Conservation (phyloP, 2,113 vertebrate genomes). For the Atlantisia rogersi region DNA sequence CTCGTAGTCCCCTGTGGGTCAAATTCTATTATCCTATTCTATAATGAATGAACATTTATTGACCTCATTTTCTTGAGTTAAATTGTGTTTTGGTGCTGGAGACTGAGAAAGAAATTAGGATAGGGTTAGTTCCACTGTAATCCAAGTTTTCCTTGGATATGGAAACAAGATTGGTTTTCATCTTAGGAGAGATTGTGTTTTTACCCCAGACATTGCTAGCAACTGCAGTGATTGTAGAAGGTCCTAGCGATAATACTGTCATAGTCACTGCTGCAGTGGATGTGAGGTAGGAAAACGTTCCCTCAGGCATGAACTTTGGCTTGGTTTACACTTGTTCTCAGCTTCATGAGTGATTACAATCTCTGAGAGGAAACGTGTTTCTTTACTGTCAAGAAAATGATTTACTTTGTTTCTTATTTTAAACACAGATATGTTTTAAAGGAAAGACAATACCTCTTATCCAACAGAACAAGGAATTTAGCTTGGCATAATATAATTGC, state of each 20-base stretch:
- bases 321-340: slow-evolving; percentile 55
- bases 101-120: neutral
- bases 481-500: neutral
- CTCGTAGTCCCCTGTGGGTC: neutral
- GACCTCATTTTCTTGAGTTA: neutral
- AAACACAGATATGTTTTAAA: slow-evolving; percentile 24
- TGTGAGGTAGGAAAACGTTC: slow-evolving; percentile 9
- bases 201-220: neutral
- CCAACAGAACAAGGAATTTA: neutral
- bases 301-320: slow-evolving; percentile 28
- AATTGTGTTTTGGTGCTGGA: neutral
- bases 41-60: neutral
- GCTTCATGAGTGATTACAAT: slow-evolving; percentile 34
- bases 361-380: slow-evolving; percentile 5
- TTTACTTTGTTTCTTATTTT: slow-evolving; percentile 62
- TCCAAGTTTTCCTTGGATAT: neutral
- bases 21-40: neutral
- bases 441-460: slow-evolving; percentile 32
- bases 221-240: neutral
- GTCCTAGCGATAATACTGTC: neutral
- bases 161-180: neutral
- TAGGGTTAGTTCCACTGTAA: neutral
- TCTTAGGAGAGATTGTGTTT: neutral
- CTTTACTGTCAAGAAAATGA: slow-evolving; percentile 51
- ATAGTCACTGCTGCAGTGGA: neutral